Conservation (phyloP, 37 sponge, comb jelly and placozoan species). For the Haliclona indistincta region DNA sequence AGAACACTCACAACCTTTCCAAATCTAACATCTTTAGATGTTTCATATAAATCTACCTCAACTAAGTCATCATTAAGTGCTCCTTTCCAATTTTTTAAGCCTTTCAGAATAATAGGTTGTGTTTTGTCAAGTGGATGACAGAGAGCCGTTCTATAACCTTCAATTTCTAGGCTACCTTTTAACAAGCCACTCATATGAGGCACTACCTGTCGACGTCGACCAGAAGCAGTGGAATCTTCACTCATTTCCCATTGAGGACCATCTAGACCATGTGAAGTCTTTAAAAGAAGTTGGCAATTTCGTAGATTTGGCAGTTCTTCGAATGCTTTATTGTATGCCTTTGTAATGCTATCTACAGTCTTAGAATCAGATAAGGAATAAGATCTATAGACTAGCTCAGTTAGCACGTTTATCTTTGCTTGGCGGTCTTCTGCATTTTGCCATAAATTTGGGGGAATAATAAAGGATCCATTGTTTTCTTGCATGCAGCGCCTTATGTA, state of each 20-base stretch:
- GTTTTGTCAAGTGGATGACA: conserved; percentile 52
- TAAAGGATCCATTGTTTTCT: not conserved
- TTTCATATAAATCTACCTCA: conserved; percentile 18
- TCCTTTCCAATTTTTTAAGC: conserved; percentile 52
- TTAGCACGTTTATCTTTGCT: not conserved
- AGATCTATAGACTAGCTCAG: not conserved
- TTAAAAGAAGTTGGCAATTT: not conserved
- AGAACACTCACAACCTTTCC: conserved; percentile 41
- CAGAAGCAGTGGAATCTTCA: not conserved
- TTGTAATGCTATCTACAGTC: conserved; percentile 34
- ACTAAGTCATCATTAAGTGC: conserved; percentile 66
- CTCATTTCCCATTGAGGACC: not conserved
- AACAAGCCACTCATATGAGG: not conserved
- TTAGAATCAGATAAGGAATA: not conserved
- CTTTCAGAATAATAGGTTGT: conserved; percentile 23
- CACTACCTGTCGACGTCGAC: not conserved
- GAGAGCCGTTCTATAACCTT: conserved; percentile 13
- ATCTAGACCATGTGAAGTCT: not conserved
- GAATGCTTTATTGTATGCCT: conserved; percentile 27
- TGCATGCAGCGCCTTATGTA: not conserved
- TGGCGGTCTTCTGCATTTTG: not conserved
- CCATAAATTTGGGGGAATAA: not conserved
- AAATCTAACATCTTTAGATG: conserved; percentile 15
- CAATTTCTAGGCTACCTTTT: not conserved
- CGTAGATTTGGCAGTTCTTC: conserved; percentile 1